Evolutionary conservation across 1,140 invertebrate genomes (phyloP).

Genomic region (Andrena cerasifolii): DNA sequence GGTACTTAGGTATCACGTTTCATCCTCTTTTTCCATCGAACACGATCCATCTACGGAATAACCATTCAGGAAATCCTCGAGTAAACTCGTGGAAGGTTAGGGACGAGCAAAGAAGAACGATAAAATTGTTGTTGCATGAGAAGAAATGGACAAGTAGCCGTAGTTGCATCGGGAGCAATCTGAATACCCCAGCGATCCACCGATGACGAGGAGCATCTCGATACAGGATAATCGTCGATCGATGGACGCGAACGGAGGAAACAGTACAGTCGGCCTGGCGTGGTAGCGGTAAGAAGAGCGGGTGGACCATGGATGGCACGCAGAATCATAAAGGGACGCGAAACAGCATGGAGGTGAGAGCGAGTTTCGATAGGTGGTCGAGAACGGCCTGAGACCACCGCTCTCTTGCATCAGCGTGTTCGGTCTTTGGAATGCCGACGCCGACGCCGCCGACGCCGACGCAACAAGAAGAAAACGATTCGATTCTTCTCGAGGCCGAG

Average conservation of each 20-base stretch:
- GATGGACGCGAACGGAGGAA: background rate
- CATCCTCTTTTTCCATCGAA: no score
- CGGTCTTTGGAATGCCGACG: conserved; percentile 59
- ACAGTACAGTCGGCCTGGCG: background rate
- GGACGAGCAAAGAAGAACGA: no score
- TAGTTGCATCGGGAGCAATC: no score
- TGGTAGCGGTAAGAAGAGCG: background rate
- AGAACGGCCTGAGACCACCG: background rate
- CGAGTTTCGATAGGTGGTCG: conserved; percentile 36
- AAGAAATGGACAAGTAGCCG: no score
- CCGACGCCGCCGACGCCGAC: conserved; percentile 34
- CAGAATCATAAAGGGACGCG: conserved; percentile 33
- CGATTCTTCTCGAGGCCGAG: conserved; percentile 46
- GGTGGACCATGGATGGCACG: conserved; percentile 9
- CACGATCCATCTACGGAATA: no score
- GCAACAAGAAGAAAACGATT: conserved; percentile 61
- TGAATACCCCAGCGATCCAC: no score
- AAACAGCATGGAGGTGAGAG: conserved; percentile 26
- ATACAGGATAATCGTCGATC: background rate
- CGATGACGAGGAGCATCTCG: no score
- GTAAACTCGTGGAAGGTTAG: no score
- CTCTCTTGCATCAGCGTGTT: conserved; percentile 44
- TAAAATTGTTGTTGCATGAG: no score
- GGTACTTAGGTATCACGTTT: no score
- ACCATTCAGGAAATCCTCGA: no score